A percentile compares a stretch with the other conserved stretches of the same genome.
phyloP scores from a whole-genome alignment of 2,113 vertebrate species.

The Pelvicachromis taeniatus region DNA sequence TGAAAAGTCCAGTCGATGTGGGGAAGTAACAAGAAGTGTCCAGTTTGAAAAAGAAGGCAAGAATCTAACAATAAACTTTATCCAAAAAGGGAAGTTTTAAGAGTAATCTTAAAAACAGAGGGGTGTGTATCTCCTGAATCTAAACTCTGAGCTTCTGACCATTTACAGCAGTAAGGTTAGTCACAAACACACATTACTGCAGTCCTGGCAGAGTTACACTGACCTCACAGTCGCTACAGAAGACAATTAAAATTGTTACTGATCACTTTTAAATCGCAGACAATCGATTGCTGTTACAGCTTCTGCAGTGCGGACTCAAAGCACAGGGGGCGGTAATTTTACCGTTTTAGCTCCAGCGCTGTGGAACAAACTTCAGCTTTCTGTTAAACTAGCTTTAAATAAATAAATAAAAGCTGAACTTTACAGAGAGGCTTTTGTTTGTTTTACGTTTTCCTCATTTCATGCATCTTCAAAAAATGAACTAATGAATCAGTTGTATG shows the following conservation, averaged over 20 bases:
- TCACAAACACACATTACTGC: not conserved
- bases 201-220: not conserved
- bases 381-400: not conserved
- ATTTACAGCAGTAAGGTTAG: not conserved
- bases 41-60: not conserved
- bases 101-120: not conserved
- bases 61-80: not conserved
- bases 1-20: not conserved
- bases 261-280: not conserved
- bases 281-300: not conserved
- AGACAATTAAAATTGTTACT: not conserved
- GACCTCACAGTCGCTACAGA: not conserved
- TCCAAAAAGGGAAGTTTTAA: not conserved
- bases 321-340: not conserved
- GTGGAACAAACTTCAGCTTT: accelerated
- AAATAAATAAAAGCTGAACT: not conserved
- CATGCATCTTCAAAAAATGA: not conserved
- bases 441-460: not conserved
- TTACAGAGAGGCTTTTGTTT: not conserved
- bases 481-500: not conserved
- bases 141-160: not conserved
- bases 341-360: not conserved
- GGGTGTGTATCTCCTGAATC: not conserved
- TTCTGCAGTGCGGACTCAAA: not conserved
- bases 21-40: not conserved